Conservation (phyloP, 1,140 invertebrate species). For the Caenorhabditis tropicalis region DNA sequence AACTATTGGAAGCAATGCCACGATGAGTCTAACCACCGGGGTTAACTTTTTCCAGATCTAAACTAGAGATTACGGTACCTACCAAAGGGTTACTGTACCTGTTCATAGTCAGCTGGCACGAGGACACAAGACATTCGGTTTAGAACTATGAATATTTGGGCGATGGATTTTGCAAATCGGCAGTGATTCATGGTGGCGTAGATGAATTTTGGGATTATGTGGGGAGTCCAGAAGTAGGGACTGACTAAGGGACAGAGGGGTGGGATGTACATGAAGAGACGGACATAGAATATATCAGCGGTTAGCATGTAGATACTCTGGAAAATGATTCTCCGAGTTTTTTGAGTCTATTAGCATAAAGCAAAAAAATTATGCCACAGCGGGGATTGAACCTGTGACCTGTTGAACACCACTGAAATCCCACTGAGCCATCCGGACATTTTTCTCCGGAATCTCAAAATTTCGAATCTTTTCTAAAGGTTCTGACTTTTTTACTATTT, state of each 20-base stretch:
- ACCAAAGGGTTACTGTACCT: too few species aligned
- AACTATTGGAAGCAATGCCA: not conserved
- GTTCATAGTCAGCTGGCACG: not conserved
- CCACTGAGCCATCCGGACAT: too few species aligned
- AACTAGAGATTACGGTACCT: too few species aligned
- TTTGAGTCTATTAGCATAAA: not conserved
- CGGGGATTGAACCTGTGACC: too few species aligned
- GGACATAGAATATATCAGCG: not conserved
- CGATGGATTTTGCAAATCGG: not conserved
- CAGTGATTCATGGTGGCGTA: not conserved
- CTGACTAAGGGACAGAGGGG: not conserved
- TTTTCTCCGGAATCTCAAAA: too few species aligned
- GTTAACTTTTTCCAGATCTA: not conserved
- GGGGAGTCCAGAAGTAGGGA: not conserved
- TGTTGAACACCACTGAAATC: too few species aligned
- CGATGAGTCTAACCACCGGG: not conserved
- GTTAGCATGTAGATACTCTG: not conserved
- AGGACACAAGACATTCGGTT: not conserved
- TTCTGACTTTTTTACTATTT: too few species aligned
- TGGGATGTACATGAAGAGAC: not conserved
- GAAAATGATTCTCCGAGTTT: not conserved
- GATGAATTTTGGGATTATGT: not conserved
- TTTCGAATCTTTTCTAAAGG: too few species aligned
- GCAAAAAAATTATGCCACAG: too few species aligned
- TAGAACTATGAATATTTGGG: not conserved